A percentile compares a stretch with the other conserved stretches of the same genome.
Conservation (phyloP, 1,140 invertebrate genomes). For the Cecropterus lyciades region DNA sequence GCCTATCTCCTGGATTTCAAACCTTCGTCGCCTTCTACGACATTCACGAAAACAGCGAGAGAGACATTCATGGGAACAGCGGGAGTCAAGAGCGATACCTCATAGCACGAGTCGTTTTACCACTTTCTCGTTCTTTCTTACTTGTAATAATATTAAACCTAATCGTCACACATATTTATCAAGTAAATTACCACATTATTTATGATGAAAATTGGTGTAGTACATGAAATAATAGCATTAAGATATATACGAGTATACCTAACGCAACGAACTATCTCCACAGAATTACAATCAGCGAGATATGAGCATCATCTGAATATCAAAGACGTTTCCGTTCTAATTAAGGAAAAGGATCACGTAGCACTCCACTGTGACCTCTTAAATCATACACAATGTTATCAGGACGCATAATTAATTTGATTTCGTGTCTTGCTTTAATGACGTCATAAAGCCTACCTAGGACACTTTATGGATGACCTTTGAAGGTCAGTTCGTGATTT, state of each 20-base stretch:
- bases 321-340: slow-evolving; percentile 43
- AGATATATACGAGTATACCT: neutral
- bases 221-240: neutral
- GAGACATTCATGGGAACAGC: no score
- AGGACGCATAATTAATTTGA: slow-evolving; percentile 56
- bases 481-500: no score
- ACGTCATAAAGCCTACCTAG: neutral
- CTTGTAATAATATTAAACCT: no score
- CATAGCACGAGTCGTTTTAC: no score
- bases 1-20: no score
- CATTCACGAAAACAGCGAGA: no score
- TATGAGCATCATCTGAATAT: slow-evolving; percentile 43
- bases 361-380: slow-evolving; percentile 51
- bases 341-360: slow-evolving; percentile 56
- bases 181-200: no score
- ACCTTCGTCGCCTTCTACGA: no score
- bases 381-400: slow-evolving; percentile 64
- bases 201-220: neutral
- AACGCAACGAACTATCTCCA: slow-evolving; percentile 10
- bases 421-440: slow-evolving; percentile 48
- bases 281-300: slow-evolving; percentile 28
- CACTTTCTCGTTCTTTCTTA: no score
- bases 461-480: neutral
- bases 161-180: no score
- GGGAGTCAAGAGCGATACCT: no score